Evolutionary conservation across 2,113 vertebrate genomes (phyloP).

Genomic region (Anhinga anhinga): DNA sequence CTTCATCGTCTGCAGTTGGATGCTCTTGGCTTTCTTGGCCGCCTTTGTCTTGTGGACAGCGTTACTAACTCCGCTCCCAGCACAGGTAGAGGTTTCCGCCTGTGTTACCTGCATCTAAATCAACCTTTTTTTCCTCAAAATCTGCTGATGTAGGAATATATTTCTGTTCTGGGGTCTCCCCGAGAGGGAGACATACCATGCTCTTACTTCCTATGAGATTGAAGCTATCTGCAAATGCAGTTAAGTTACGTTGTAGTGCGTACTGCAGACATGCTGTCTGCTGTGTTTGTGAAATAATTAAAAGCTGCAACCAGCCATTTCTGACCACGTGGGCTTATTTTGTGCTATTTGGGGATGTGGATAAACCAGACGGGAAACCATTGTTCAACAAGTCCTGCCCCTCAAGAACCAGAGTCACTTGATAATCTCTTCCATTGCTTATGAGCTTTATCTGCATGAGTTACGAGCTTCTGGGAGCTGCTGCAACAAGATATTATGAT

Average conservation of each 20-base stretch:
- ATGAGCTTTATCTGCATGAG: fast-evolving
- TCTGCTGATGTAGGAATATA: background rate
- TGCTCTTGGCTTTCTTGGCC: background rate
- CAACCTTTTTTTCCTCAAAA: background rate
- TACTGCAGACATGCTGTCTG: background rate
- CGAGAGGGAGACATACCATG: fast-evolving
- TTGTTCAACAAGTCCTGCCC: background rate
- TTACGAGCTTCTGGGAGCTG: background rate
- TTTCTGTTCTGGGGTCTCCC: background rate
- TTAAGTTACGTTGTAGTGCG: fast-evolving
- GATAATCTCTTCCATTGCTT: background rate
- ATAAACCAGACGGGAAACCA: background rate
- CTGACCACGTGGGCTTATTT: background rate
- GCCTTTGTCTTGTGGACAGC: background rate
- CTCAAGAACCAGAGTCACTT: background rate
- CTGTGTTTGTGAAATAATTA: background rate
- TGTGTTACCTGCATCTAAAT: background rate
- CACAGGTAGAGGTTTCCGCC: background rate
- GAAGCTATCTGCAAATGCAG: background rate
- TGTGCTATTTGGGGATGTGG: background rate
- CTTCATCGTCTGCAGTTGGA: background rate
- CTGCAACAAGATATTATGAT: background rate
- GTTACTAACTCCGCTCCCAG: background rate
- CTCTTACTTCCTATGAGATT: background rate
- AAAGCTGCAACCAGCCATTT: background rate